A percentile compares a stretch with the other conserved stretches of the same genome.
phyloP scores from a whole-genome alignment of 2,113 vertebrate genomes.

The Seriola rivoliana region DNA sequence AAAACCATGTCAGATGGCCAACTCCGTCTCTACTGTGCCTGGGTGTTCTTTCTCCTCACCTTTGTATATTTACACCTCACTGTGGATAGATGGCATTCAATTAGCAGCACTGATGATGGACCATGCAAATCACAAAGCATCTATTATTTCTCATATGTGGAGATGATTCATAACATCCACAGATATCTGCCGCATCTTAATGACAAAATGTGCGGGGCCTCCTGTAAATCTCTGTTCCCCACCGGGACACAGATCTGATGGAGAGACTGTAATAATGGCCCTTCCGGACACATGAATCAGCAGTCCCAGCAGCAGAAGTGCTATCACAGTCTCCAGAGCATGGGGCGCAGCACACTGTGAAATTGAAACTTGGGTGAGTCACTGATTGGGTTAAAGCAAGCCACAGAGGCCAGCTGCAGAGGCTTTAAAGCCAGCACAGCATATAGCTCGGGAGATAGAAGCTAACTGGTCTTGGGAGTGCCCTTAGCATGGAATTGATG shows the following conservation, averaged over 20 bases:
- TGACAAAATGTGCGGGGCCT: conserved; percentile 46
- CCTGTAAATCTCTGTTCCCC: conserved; percentile 56
- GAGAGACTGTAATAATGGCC: conserved; percentile 54
- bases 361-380: conserved; percentile 72
- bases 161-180: conserved; percentile 45
- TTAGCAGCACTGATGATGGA: conserved; percentile 34
- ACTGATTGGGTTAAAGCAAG: conserved; percentile 57
- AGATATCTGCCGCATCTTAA: conserved; percentile 57
- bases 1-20: conserved; percentile 6
- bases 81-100: conserved; percentile 42
- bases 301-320: conserved; percentile 39
- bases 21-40: neutral
- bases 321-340: conserved; percentile 47
- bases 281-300: conserved; percentile 67
- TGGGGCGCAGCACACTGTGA: conserved; percentile 65
- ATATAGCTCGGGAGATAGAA: conserved; percentile 2
- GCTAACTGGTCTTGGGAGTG: conserved; percentile 13
- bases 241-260: conserved; percentile 42
- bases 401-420: conserved; percentile 23
- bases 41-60: neutral
- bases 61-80: conserved; percentile 31
- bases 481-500: conserved; percentile 10
- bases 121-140: conserved; percentile 36
- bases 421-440: conserved; percentile 10
- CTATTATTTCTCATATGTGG: conserved; percentile 37